Evolutionary conservation across 2,113 vertebrate genomes (phyloP).

Genomic region (Mobula hypostoma): DNA sequence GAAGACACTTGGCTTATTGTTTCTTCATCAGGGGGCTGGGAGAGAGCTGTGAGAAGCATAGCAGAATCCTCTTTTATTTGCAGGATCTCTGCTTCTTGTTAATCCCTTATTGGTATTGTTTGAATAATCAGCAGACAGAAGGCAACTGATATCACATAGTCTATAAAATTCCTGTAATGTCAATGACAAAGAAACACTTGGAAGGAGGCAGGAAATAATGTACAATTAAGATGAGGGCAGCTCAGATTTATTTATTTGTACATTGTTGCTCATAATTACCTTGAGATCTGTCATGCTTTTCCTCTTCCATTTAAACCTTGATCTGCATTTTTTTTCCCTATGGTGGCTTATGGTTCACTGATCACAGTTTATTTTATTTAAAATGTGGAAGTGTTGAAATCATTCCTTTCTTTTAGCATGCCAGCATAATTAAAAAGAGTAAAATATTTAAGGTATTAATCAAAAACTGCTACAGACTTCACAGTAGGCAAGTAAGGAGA

Average conservation of each 20-base stretch:
- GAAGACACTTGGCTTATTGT: neutral
- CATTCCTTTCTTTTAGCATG: constrained; percentile 45
- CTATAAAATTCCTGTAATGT: neutral
- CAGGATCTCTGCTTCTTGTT: neutral
- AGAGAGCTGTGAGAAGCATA: neutral
- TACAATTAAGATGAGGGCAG: neutral
- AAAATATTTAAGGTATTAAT: constrained; percentile 75
- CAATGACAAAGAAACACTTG: neutral
- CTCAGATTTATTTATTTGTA: constrained; percentile 19
- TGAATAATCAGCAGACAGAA: neutral
- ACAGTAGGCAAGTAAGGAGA: neutral
- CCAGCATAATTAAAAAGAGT: constrained; percentile 74
- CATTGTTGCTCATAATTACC: constrained; percentile 31
- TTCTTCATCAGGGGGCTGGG: neutral
- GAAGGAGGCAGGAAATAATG: constrained; percentile 3
- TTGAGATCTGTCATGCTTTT: constrained; percentile 20
- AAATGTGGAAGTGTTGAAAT: neutral
- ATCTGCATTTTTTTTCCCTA: neutral
- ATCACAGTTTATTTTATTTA: neutral
- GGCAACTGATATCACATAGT: neutral
- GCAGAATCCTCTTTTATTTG: no score
- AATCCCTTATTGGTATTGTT: neutral
- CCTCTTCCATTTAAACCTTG: constrained; percentile 17
- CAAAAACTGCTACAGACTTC: constrained; percentile 64
- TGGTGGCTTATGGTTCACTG: neutral